Conservation (phyloP, 2,888 invertebrate species). For the Tubulanus polymorphus region DNA sequence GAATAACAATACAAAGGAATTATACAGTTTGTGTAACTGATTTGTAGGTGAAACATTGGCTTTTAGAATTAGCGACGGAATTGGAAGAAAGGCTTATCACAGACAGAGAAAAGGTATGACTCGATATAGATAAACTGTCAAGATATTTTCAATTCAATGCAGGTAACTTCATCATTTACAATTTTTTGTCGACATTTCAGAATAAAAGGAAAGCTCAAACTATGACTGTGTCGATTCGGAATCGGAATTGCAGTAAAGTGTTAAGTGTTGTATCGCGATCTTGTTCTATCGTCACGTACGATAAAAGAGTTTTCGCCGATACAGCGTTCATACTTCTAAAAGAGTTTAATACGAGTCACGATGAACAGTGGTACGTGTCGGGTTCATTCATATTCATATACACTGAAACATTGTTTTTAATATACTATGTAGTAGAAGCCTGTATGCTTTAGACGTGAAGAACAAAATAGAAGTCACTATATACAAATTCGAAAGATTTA, state of each 20-base stretch:
- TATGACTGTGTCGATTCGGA: conserved; percentile 70
- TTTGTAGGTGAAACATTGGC: conserved; percentile 65
- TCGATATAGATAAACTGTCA: too few species aligned
- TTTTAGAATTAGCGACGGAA: conserved; percentile 74
- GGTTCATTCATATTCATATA: too few species aligned
- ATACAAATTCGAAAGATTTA: too few species aligned
- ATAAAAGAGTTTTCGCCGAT: conserved; percentile 64
- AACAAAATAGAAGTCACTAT: too few species aligned
- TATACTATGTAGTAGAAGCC: neutral
- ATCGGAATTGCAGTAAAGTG: too few species aligned
- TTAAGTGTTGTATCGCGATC: conserved; percentile 65
- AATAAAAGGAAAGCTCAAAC: conserved; percentile 77
- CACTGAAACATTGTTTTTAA: too few species aligned
- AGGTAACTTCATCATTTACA: too few species aligned
- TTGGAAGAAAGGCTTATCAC: conserved; percentile 76
- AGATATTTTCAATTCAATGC: too few species aligned
- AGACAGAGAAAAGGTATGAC: conserved; percentile 62
- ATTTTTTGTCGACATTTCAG: too few species aligned
- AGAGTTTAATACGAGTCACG: conserved; percentile 55
- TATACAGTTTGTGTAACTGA: neutral
- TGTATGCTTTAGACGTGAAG: too few species aligned
- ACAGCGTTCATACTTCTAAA: conserved; percentile 66
- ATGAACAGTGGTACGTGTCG: too few species aligned
- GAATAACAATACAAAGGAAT: neutral
- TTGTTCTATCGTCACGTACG: conserved; percentile 61